A percentile compares a stretch with the other conserved stretches of the same genome.
Conservation (phyloP, 1,140 invertebrate genomes). For the Dufourea novaeangliae region DNA sequence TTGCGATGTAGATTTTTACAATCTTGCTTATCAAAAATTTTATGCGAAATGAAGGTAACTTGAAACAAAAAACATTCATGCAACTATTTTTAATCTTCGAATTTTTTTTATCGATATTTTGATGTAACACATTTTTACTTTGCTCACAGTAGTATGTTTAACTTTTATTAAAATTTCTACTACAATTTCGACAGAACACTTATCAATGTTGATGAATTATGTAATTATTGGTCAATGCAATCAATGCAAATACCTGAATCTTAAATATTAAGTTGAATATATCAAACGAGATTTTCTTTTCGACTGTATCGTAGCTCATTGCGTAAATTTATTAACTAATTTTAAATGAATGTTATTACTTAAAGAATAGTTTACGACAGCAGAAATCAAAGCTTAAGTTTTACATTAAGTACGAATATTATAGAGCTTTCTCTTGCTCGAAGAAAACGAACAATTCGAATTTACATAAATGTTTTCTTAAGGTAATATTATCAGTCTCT, state of each 20-base stretch:
- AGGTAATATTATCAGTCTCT: not conserved
- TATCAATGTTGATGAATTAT: not conserved
- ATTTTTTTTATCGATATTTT: too few species aligned
- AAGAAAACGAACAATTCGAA: not conserved
- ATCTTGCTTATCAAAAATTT: not conserved
- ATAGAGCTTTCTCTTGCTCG: not conserved
- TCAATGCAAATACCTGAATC: not conserved
- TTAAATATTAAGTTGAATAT: not conserved
- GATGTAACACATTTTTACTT: too few species aligned
- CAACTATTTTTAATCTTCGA: not conserved
- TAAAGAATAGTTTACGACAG: too few species aligned
- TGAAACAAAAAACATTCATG: not conserved
- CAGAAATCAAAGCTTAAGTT: not conserved
- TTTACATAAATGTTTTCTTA: not conserved
- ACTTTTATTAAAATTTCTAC: not conserved
- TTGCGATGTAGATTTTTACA: conserved; percentile 10
- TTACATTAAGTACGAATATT: not conserved
- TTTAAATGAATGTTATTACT: too few species aligned
- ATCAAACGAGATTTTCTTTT: not conserved
- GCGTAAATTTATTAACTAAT: too few species aligned
- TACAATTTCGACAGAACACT: too few species aligned
- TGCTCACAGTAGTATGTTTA: too few species aligned
- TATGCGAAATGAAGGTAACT: conserved; percentile 36
- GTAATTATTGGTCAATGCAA: not conserved
- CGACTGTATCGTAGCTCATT: not conserved